A percentile compares a stretch with the other conserved stretches of the same genome.
These are phyloP conservation scores for Clanis bilineata DNA, from an alignment of 2,888 invertebrate genomes.

Conservation along the genomic window DNA sequence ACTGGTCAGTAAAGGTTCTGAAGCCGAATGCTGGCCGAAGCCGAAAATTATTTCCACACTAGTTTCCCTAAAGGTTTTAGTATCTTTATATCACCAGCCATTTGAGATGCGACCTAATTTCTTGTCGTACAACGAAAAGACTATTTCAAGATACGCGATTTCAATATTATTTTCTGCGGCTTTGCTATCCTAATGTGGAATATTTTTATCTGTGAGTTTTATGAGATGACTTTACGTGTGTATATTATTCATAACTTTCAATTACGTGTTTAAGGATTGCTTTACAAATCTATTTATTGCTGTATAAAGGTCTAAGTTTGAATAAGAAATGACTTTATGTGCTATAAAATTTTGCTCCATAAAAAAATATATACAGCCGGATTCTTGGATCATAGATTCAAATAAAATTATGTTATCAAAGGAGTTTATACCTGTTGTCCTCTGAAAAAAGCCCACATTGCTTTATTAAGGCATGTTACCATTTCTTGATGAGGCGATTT, in stretches of 20 bases:
- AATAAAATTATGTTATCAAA: no score
- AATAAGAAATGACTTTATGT: no score
- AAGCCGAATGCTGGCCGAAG: neutral
- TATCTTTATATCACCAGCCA: neutral
- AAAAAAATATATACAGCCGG: no score
- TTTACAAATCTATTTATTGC: neutral
- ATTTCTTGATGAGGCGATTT: no score
- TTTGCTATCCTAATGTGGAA: neutral
- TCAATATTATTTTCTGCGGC: neutral
- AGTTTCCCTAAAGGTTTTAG: slow-evolving; percentile 1
- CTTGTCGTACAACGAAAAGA: neutral
- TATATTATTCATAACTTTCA: neutral
- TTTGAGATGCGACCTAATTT: slow-evolving; percentile 1
- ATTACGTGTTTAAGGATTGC: neutral
- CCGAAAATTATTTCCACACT: neutral
- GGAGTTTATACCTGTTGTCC: no score
- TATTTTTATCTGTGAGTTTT: neutral
- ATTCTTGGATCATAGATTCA: no score
- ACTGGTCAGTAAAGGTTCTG: no score
- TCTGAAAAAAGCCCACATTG: no score
- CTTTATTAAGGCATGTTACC: no score
- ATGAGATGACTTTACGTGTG: neutral
- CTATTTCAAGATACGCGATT: neutral
- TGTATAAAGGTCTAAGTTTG: no score
- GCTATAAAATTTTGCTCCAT: no score